These are phyloP conservation scores for Erynnis tages DNA, from an alignment of 2,888 invertebrate species.

Conservation along the genomic window DNA sequence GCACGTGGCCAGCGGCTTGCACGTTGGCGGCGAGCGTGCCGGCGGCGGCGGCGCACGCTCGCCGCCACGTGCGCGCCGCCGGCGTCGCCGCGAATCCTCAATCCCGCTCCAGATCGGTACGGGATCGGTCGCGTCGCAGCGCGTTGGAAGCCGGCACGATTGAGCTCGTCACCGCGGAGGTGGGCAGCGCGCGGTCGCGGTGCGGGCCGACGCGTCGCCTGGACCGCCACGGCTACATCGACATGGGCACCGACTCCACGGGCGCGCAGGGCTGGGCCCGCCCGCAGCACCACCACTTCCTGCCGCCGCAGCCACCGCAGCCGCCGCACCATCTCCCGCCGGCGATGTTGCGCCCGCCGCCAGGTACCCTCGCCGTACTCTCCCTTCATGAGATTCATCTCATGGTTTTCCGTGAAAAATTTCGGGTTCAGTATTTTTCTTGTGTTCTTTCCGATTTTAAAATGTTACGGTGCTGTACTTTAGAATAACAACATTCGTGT, in stretches of 20 bases:
- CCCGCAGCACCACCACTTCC: constrained; percentile 35
- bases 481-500: too few relatives aligned
- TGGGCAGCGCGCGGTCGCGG: constrained; percentile 57
- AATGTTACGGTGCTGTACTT: too few relatives aligned
- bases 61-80: constrained; percentile 47
- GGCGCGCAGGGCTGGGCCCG: constrained; percentile 34
- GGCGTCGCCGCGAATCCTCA: constrained; percentile 63
- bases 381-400: too few relatives aligned
- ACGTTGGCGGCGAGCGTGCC: constrained; percentile 63
- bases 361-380: constrained; percentile 25
- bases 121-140: constrained; percentile 61
- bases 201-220: constrained; percentile 52
- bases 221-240: constrained; percentile 81
- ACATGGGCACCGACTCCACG: constrained; percentile 65
- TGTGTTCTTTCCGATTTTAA: too few relatives aligned
- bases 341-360: constrained; percentile 27
- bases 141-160: constrained; percentile 42
- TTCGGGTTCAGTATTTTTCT: too few relatives aligned
- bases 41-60: constrained; percentile 58
- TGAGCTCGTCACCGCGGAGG: constrained; percentile 48
- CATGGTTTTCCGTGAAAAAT: too few relatives aligned
- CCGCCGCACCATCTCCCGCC: constrained; percentile 24
- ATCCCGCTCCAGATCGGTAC: constrained; percentile 67
- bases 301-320: constrained; percentile 33
- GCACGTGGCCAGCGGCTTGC: constrained; percentile 57